phyloP scores from a whole-genome alignment of 92 coral and sea anemone species.

The Phenganax stokvisi region DNA sequence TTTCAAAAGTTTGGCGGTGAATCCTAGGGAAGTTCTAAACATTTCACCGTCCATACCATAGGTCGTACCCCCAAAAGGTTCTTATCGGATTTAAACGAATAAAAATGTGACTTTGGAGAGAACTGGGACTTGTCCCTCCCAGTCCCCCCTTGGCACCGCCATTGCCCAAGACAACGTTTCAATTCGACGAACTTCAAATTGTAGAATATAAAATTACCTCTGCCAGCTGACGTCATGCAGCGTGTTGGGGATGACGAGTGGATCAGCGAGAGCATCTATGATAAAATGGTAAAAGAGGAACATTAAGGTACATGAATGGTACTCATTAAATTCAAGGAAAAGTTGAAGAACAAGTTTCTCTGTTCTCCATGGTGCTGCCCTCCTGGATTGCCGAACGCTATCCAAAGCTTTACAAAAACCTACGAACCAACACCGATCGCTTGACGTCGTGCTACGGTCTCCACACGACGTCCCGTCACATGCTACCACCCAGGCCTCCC shows the following conservation, averaged over 20 bases:
- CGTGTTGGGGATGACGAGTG: constrained; percentile 21
- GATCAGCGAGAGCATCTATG: constrained; percentile 30
- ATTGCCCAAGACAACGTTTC: not conserved
- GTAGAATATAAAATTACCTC: constrained; percentile 15
- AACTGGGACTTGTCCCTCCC: constrained; percentile 5
- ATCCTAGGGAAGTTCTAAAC: no score
- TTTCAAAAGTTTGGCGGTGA: no score
- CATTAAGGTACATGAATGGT: not conserved
- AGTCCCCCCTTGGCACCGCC: not conserved
- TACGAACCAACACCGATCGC: constrained; percentile 40
- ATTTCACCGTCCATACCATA: no score
- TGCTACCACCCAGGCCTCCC: constrained; percentile 52
- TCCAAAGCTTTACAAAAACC: constrained; percentile 29
- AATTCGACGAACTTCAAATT: not conserved
- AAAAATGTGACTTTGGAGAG: not conserved
- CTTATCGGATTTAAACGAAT: no score
- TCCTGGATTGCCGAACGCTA: constrained; percentile 33
- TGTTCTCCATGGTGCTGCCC: constrained; percentile 41
- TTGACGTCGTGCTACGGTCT: constrained; percentile 46
- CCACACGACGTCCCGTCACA: constrained; percentile 45
- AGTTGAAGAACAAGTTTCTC: constrained; percentile 47
- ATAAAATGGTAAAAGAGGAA: not conserved
- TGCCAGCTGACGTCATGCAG: constrained; percentile 26
- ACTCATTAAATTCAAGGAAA: constrained; percentile 34
- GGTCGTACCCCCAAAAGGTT: no score